These are phyloP conservation scores for Intellagama lesueurii DNA, from an alignment of 2,797 vertebrate species.

Conservation along the genomic window DNA sequence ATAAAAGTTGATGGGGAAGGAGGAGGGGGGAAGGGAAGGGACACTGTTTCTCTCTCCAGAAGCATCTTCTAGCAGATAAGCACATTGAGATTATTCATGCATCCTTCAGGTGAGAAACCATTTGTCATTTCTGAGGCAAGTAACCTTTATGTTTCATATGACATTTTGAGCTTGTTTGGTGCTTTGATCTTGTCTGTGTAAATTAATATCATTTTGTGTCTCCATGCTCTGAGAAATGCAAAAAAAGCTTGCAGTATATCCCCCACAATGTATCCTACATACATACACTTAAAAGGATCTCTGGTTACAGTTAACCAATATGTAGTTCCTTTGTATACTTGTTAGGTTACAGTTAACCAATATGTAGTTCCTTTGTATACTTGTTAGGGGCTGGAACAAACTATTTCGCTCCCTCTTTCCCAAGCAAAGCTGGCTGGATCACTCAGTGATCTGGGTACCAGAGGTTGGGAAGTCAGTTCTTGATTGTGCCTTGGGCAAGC, in stretches of 20 bases:
- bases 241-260: not conserved
- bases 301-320: too few species aligned
- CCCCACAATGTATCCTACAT: not conserved
- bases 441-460: too few species aligned
- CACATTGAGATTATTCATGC: conserved; percentile 37
- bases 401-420: too few species aligned
- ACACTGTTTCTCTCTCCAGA: not conserved
- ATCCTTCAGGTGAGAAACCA: conserved; percentile 53
- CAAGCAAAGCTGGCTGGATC: too few species aligned
- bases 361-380: too few species aligned
- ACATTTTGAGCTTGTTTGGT: conserved; percentile 64
- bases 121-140: conserved; percentile 60
- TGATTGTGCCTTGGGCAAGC: too few species aligned
- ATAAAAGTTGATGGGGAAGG: conserved; percentile 20
- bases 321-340: too few species aligned
- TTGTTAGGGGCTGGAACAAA: too few species aligned
- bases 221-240: conserved; percentile 2
- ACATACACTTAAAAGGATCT: too few species aligned
- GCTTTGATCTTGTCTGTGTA: conserved; percentile 66
- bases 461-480: too few species aligned
- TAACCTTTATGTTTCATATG: conserved; percentile 65
- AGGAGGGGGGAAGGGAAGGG: not conserved
- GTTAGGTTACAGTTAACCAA: too few species aligned
- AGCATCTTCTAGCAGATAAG: conserved; percentile 26
- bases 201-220: conserved; percentile 54